phyloP scores from a whole-genome alignment of 2,888 invertebrate genomes.

The Harmothoe impar region DNA sequence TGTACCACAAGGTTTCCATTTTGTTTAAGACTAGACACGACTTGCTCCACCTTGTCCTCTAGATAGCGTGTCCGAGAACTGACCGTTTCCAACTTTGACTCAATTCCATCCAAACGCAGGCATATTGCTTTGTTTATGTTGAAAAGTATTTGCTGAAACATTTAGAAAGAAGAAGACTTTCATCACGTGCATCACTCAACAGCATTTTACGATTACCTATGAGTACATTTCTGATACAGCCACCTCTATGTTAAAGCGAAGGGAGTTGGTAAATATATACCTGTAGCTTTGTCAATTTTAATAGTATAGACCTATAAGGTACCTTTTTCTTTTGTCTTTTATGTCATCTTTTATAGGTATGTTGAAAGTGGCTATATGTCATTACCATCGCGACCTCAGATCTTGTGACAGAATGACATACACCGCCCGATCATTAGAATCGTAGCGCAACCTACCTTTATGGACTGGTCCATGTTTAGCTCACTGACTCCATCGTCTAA shows the following conservation, averaged over 20 bases:
- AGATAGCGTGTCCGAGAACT: conserved; percentile 74
- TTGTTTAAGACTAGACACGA: conserved; percentile 56
- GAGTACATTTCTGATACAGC: neutral
- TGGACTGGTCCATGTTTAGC: conserved; percentile 73
- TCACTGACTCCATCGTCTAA: conserved; percentile 66
- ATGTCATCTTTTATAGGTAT: no score
- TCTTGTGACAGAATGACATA: no score
- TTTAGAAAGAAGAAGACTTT: no score
- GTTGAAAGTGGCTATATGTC: no score
- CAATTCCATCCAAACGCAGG: conserved; percentile 80
- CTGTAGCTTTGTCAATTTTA: no score
- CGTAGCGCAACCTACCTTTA: conserved; percentile 75
- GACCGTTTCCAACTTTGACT: conserved; percentile 77
- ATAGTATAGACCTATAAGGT: no score
- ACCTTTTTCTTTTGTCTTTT: no score
- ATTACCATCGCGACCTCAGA: no score
- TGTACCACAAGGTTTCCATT: conserved; percentile 49
- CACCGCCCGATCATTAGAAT: no score
- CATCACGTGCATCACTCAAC: no score
- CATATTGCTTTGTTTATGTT: conserved; percentile 82
- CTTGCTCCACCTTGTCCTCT: conserved; percentile 81
- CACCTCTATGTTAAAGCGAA: no score
- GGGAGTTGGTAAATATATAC: neutral
- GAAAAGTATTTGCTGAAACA: conserved; percentile 81
- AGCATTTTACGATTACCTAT: neutral